A percentile compares a stretch with the other conserved stretches of the same genome.
Conservation (phyloP, 2,113 vertebrate genomes). For the Dicentrarchus labrax region DNA sequence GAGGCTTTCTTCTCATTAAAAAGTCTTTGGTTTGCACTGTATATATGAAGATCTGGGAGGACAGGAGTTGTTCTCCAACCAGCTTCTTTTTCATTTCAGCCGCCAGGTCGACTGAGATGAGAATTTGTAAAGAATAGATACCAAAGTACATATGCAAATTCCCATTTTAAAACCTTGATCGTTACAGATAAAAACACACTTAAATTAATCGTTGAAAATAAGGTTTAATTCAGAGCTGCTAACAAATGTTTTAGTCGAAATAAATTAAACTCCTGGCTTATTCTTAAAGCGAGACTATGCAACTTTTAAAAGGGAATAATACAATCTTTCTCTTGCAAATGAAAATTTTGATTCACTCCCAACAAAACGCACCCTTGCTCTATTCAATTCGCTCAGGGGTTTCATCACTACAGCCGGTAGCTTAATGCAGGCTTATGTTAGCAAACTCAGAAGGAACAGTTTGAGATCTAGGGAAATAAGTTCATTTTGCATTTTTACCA, state of each 20-base stretch:
- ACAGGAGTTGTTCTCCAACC: conserved; percentile 22
- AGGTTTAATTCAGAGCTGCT: conserved; percentile 24
- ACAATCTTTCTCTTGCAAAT: background rate
- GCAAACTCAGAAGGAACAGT: background rate
- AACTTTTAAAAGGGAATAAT: conserved; percentile 22
- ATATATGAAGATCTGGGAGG: conserved; percentile 44
- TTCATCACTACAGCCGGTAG: background rate
- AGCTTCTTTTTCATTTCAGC: conserved; percentile 30
- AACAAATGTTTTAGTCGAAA: conserved; percentile 39
- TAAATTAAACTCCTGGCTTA: conserved; percentile 48
- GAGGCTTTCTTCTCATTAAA: conserved; percentile 56
- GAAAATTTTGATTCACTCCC: background rate
- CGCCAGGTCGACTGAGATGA: conserved; percentile 26
- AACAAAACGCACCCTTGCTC: background rate
- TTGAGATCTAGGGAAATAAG: background rate
- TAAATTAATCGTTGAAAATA: conserved; percentile 16
- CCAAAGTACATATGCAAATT: conserved; percentile 22
- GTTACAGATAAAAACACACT: conserved; percentile 25
- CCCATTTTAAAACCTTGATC: conserved; percentile 28
- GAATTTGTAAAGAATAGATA: conserved; percentile 26
- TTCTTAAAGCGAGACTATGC: conserved; percentile 47
- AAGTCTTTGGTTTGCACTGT: conserved; percentile 80
- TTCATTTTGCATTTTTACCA: background rate
- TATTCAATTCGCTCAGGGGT: background rate
- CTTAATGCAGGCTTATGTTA: background rate